phyloP scores from a whole-genome alignment of 2,888 invertebrate genomes.

The Drosophila anomelani region DNA sequence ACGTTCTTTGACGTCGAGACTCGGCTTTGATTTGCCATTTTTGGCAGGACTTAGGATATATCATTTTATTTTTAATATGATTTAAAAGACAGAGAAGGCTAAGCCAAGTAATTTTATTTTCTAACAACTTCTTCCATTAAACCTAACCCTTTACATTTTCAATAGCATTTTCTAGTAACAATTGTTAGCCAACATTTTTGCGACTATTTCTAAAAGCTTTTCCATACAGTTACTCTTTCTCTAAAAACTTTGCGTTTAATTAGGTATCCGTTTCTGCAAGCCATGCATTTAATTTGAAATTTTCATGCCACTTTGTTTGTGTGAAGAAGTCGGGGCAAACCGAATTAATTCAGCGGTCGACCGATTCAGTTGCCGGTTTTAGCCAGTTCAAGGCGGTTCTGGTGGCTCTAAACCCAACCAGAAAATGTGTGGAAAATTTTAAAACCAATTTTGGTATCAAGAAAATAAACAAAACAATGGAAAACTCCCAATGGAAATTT shows the following conservation, averaged over 20 bases:
- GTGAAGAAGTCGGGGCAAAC: constrained; percentile 3
- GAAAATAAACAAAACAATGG: not conserved
- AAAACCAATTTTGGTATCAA: not conserved
- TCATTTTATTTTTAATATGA: too few species aligned
- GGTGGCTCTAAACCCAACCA: not conserved
- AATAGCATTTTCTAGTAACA: too few species aligned
- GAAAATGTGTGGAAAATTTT: constrained; percentile 10
- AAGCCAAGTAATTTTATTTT: too few species aligned
- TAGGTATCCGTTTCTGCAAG: constrained; percentile 23
- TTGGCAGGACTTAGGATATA: too few species aligned
- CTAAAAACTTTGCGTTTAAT: not conserved
- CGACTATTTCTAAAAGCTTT: not conserved
- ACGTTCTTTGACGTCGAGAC: too few species aligned
- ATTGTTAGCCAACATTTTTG: not conserved
- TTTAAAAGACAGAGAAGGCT: too few species aligned
- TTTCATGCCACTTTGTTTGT: constrained; percentile 14
- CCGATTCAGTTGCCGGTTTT: constrained; percentile 29
- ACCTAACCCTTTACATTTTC: too few species aligned
- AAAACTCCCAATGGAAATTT: not conserved
- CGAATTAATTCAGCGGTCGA: constrained; percentile 4
- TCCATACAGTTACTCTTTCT: not conserved
- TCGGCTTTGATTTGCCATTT: too few species aligned
- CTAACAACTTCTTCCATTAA: too few species aligned
- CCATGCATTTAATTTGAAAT: constrained; percentile 40
- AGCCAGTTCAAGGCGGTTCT: constrained; percentile 53